A percentile compares a stretch with the other conserved stretches of the same genome.
Evolutionary conservation across 2,888 invertebrate species (phyloP).

Genomic region (Cyclophora punctaria): DNA sequence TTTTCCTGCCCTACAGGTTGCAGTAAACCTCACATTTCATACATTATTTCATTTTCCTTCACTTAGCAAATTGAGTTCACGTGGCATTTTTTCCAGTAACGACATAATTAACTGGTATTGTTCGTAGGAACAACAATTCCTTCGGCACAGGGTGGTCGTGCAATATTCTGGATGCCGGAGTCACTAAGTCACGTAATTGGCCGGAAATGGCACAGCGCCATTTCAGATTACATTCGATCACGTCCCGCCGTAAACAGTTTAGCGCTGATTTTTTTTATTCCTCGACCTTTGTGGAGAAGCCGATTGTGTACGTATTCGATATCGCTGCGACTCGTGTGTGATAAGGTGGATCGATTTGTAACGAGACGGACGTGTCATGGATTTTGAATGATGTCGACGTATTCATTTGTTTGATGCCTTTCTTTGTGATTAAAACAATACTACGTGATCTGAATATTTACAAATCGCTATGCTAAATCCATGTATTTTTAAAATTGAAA

Average conservation of each 20-base stretch:
- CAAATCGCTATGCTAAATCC: too few species aligned
- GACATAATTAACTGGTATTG: constrained; percentile 32
- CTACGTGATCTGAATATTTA: too few species aligned
- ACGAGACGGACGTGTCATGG: constrained; percentile 15
- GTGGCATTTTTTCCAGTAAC: constrained; percentile 21
- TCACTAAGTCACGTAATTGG: constrained; percentile 57
- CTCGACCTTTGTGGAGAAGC: constrained; percentile 30
- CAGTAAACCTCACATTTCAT: too few species aligned
- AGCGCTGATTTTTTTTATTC: constrained; percentile 45
- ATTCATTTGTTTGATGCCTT: constrained; percentile 7
- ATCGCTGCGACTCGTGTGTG: constrained; percentile 12
- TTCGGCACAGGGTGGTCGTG: constrained; percentile 10
- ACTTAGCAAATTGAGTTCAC: constrained; percentile 21
- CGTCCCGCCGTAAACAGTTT: constrained; percentile 55
- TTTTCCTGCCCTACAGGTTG: too few species aligned
- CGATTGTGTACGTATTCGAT: constrained; percentile 14
- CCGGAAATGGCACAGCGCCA: constrained; percentile 52
- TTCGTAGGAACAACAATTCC: constrained; percentile 13
- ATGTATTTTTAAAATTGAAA: too few species aligned
- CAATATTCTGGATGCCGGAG: constrained; percentile 34
- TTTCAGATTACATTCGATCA: constrained; percentile 55
- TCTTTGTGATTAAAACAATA: neutral
- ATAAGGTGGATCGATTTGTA: constrained; percentile 18
- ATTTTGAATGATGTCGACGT: constrained; percentile 9
- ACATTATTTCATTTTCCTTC: neutral